Percentiles rank a stretch among this genome's conserved stretches.
phyloP scores from a whole-genome alignment of 64 coral and sea anemone genomes.

The Actinia equina region DNA sequence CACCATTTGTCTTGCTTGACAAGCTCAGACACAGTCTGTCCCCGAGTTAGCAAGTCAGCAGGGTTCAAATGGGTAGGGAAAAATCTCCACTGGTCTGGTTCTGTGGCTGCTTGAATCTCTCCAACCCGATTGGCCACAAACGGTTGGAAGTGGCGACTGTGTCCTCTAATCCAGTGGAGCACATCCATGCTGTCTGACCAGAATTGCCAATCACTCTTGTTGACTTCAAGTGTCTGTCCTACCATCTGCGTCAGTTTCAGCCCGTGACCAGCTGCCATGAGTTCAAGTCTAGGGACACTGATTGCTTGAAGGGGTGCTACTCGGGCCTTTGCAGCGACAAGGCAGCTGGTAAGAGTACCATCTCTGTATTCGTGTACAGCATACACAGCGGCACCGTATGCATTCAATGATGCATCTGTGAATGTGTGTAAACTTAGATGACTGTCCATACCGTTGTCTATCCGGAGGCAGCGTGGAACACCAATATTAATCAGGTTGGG shows the following conservation, averaged over 20 bases:
- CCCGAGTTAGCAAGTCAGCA: background rate
- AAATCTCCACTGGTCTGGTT: background rate
- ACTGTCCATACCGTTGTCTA: too few relatives aligned
- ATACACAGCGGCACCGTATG: too few relatives aligned
- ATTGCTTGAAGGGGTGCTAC: background rate
- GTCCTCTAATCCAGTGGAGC: background rate
- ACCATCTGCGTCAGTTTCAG: background rate
- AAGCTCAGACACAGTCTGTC: background rate
- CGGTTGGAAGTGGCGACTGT: background rate
- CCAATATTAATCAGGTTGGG: too few relatives aligned
- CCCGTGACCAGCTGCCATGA: background rate
- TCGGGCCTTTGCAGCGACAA: background rate
- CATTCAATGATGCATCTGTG: too few relatives aligned
- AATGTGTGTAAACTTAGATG: too few relatives aligned
- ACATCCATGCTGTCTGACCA: background rate
- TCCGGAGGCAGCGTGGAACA: too few relatives aligned
- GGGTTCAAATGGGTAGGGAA: background rate
- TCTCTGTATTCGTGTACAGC: background rate
- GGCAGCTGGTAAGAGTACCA: background rate
- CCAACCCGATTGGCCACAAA: background rate
- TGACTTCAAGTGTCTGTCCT: background rate
- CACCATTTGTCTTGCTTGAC: background rate
- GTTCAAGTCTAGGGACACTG: background rate
- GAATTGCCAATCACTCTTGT: background rate
- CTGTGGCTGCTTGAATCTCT: background rate